Evolutionary conservation across 2,113 vertebrate species (phyloP).

Genomic region (Pachypanchax playfairii): DNA sequence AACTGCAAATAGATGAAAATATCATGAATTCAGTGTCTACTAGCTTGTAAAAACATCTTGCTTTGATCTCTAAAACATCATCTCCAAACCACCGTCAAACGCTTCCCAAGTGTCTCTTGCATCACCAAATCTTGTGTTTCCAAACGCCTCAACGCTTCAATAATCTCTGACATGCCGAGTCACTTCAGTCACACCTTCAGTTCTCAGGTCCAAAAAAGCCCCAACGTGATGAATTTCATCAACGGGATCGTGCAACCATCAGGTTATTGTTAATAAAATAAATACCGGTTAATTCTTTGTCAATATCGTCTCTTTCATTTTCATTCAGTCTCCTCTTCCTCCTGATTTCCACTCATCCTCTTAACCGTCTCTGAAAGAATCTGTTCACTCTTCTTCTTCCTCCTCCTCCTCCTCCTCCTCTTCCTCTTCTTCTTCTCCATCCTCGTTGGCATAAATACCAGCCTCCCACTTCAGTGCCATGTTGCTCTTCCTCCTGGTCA

Average conservation of each 20-base stretch:
- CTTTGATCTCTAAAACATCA: too few relatives aligned
- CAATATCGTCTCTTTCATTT: too few relatives aligned
- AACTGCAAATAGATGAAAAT: slow-evolving; percentile 34
- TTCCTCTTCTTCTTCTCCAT: slow-evolving; percentile 82
- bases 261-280: slow-evolving; percentile 61
- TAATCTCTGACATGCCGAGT: slow-evolving; percentile 33
- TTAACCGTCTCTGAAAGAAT: slow-evolving; percentile 26
- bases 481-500: slow-evolving; percentile 94
- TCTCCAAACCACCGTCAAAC: too few relatives aligned
- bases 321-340: slow-evolving; percentile 28
- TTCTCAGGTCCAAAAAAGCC: slow-evolving; percentile 24
- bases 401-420: slow-evolving; percentile 71
- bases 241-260: slow-evolving; percentile 53
- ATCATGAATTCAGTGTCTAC: slow-evolving; percentile 51
- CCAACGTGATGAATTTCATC: slow-evolving; percentile 17
- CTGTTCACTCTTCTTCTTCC: slow-evolving; percentile 70
- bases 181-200: slow-evolving; percentile 31
- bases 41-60: slow-evolving; percentile 15
- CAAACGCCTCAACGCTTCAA: slow-evolving; percentile 28
- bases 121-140: slow-evolving; percentile 1
- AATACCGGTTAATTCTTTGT: slow-evolving; percentile 67
- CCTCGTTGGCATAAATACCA: slow-evolving; percentile 93
- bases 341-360: slow-evolving; percentile 1
- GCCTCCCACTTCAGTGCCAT: slow-evolving; percentile 96
- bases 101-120: slow-evolving; percentile 29